Evolutionary conservation across 2,113 vertebrate species (phyloP), one percentile per base, ranked within the genome.

Genomic region (Oryzias curvinotus): DNA sequence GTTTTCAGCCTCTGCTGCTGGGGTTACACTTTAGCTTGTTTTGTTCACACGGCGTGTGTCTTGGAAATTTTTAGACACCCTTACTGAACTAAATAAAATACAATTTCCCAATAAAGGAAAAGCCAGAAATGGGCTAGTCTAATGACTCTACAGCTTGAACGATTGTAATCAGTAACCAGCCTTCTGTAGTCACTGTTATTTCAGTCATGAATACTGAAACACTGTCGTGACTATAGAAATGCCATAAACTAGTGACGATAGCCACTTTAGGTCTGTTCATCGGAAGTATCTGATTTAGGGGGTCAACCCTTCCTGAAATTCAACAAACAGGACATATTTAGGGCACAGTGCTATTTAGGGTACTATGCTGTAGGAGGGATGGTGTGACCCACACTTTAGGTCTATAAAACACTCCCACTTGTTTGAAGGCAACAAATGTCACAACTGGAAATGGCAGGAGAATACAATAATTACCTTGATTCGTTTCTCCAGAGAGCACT

Each of bases 41-140:
- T 73, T 75, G 18, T 63, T 68, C 83, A 78, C 83, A 85, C 41
- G 57, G 30, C 57, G n/a, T 66, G 59, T 75, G 50, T 57, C 43
- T 14, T 69, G 41, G 8, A 61, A 66, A 50, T 61, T 10, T 62
- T 46, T 62, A 49, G 56, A 62, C 19, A 49, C 4, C 26, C 58
- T 49, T 18, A 64, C 52, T 18, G 26, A 41, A 10, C n/a, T 46
- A 46, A 48, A 15, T 44, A 60, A 41, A 50, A n/a, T 23, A n/a
- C 28, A 18, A 53, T 43, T 30, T 30, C 8, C 46, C 0, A 12
- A n/a, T 30, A 56, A 50, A 72, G 14, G 43, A 25, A 66, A 55
- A 53, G 7, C 4, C n/a, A 36, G 57, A 17, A 14, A 53, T n/a
- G 23, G 12, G 17, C 28, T 36, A 60, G 30, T 49, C 18, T 50